phyloP scores from a whole-genome alignment of 2,113 vertebrate genomes.

The Thamnophis sirtalis region DNA sequence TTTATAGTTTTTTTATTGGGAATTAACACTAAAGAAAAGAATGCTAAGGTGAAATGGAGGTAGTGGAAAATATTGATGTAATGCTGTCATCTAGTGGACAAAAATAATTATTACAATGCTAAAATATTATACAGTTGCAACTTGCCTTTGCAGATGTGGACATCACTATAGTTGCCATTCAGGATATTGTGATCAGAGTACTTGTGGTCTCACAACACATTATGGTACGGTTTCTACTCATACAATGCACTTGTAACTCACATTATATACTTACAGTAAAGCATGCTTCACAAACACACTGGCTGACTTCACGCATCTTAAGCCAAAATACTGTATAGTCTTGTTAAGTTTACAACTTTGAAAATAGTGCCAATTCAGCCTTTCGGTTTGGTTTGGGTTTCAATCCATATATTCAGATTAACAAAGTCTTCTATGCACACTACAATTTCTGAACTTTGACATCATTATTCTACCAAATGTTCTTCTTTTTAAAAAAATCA shows the following conservation, averaged over 20 bases:
- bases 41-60: not conserved
- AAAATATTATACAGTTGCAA: accelerated
- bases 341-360: not conserved
- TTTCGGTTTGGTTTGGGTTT: not conserved
- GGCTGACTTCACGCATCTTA: not conserved
- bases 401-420: not conserved
- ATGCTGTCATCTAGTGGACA: constrained; percentile 72
- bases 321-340: not conserved
- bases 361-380: not conserved
- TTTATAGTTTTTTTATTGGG: not conserved
- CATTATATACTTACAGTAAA: not conserved
- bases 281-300: not conserved
- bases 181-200: not conserved
- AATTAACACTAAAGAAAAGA: not conserved
- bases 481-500: not conserved
- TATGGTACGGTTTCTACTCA: not conserved
- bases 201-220: not conserved
- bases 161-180: not conserved
- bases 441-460: not conserved
- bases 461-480: not conserved
- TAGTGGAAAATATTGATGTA: constrained; percentile 43
- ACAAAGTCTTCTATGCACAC: not conserved
- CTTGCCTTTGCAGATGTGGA: accelerated
- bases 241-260: not conserved
- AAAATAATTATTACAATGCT: constrained; percentile 38